These are phyloP conservation scores for Chiloscyllium punctatum DNA, from an alignment of 2,797 vertebrate species.

Conservation along the genomic window DNA sequence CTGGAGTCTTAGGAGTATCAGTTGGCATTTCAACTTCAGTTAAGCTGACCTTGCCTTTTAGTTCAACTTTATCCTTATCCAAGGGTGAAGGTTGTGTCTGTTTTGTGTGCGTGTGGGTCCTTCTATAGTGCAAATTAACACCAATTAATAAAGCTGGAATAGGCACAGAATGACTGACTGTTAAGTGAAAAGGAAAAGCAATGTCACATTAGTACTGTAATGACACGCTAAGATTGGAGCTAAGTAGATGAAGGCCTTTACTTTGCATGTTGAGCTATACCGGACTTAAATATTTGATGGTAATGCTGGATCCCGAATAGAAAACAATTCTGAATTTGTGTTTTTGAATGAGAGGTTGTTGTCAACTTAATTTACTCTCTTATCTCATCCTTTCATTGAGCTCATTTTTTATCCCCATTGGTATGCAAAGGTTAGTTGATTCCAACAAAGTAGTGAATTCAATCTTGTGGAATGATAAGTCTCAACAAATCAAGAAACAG, in stretches of 20 bases:
- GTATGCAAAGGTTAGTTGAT: not conserved
- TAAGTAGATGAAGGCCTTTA: not conserved
- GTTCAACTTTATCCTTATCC: not conserved
- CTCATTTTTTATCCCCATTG: not conserved
- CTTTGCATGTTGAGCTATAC: not conserved
- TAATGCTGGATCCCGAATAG: not conserved
- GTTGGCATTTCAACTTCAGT: not conserved
- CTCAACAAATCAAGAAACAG: not conserved
- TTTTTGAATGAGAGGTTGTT: not conserved
- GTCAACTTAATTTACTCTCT: not conserved
- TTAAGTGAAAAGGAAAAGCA: not conserved
- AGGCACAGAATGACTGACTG: not conserved
- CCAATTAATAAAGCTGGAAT: not conserved
- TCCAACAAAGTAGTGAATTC: conserved; percentile 12
- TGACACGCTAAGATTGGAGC: not conserved
- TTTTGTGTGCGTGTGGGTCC: not conserved
- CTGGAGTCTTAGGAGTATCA: not conserved
- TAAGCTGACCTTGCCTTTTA: not conserved
- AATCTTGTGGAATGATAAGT: not conserved
- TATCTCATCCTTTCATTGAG: not conserved
- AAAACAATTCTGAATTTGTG: not conserved
- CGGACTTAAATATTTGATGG: not conserved
- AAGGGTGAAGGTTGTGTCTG: not conserved
- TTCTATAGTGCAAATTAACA: not conserved
- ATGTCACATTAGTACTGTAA: not conserved